phyloP scores from a whole-genome alignment of 2,888 invertebrate genomes.

The Cistogaster globosa region DNA sequence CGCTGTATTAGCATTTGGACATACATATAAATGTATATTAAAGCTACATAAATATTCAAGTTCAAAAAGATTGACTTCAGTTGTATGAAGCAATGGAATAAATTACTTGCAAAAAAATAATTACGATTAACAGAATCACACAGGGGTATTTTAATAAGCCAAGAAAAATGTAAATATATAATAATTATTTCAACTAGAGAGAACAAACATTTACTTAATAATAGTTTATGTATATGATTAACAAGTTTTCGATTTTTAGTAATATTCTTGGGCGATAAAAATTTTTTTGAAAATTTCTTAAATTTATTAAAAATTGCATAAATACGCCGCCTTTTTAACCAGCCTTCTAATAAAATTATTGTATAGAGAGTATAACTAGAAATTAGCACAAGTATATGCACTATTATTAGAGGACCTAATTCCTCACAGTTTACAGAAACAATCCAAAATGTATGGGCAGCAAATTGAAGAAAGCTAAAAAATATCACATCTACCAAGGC shows the following conservation, averaged over 20 bases:
- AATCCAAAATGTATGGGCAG: background rate
- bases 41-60: constrained; percentile 45
- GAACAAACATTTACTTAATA: constrained; percentile 7
- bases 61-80: background rate
- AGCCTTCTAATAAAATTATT: constrained; percentile 1
- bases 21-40: constrained; percentile 35
- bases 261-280: background rate
- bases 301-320: constrained; percentile 8
- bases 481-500: constrained; percentile 50
- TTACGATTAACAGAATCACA: background rate
- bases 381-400: background rate
- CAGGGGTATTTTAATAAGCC: background rate
- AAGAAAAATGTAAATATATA: constrained; percentile 24
- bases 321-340: constrained; percentile 36
- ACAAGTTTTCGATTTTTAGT: constrained; percentile 23
- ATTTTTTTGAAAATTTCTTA: constrained; percentile 1
- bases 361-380: background rate
- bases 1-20: constrained; percentile 8
- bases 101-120: background rate
- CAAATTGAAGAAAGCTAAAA: constrained; percentile 58
- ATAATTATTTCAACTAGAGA: constrained; percentile 11
- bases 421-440: background rate
- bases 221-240: background rate
- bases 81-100: constrained; percentile 11
- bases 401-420: background rate